Evolutionary conservation across 2,113 vertebrate genomes (phyloP).

Genomic region (Otus sunia): DNA sequence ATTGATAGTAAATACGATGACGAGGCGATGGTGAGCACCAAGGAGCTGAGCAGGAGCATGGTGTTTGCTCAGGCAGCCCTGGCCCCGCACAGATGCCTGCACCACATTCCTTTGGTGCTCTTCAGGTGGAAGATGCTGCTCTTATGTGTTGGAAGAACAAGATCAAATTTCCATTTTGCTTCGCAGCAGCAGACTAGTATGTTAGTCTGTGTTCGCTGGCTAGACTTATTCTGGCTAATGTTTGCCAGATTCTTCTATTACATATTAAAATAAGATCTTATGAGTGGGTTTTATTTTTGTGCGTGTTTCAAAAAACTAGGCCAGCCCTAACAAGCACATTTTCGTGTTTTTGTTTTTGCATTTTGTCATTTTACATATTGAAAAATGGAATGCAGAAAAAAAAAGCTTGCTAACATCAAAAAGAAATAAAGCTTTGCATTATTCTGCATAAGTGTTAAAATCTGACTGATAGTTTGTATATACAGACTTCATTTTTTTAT

Average conservation of each 20-base stretch:
- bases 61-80: background rate
- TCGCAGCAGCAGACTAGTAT: slow-evolving; percentile 30
- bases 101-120: fast-evolving
- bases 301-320: slow-evolving; percentile 54
- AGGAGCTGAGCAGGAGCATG: background rate
- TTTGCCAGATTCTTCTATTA: slow-evolving; percentile 56
- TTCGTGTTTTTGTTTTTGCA: slow-evolving; percentile 51
- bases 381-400: slow-evolving; percentile 29
- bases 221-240: slow-evolving; percentile 54
- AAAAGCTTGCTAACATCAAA: slow-evolving; percentile 25
- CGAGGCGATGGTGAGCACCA: background rate
- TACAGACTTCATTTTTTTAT: slow-evolving; percentile 43
- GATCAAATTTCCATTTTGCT: slow-evolving; percentile 21
- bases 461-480: slow-evolving; percentile 56
- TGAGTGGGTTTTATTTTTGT: slow-evolving; percentile 53
- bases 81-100: fast-evolving
- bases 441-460: slow-evolving; percentile 55
- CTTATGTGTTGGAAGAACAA: background rate
- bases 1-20: background rate
- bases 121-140: background rate
- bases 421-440: slow-evolving; percentile 52
- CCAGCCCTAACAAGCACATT: slow-evolving; percentile 50
- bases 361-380: slow-evolving; percentile 68
- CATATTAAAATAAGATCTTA: slow-evolving; percentile 47
- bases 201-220: slow-evolving; percentile 32